phyloP scores from a whole-genome alignment of 2,888 invertebrate species.

The Thereva nobilitata region DNA sequence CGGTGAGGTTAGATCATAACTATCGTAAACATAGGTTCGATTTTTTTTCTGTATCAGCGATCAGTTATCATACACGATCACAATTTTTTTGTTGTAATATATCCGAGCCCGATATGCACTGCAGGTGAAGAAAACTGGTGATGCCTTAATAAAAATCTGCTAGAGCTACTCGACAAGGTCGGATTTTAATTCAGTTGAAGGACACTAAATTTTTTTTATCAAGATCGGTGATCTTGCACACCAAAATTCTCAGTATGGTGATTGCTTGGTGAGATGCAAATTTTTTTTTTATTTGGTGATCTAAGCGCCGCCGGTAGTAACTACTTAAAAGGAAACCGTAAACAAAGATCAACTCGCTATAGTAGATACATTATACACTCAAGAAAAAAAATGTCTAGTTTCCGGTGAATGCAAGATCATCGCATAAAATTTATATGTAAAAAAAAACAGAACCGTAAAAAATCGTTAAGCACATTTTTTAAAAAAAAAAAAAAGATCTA shows the following conservation, averaged over 20 bases:
- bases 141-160: constrained; percentile 22
- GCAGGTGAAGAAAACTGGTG: constrained; percentile 13
- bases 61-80: constrained; percentile 11
- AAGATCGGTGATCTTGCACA: too few relatives aligned
- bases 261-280: neutral
- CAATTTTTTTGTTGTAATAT: neutral
- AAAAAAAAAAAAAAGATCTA: neutral
- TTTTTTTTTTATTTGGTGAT: neutral
- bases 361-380: neutral
- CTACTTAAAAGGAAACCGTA: constrained; percentile 15
- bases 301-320: constrained; percentile 16
- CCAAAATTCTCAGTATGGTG: too few relatives aligned
- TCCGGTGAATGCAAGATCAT: constrained; percentile 17
- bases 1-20: too few relatives aligned
- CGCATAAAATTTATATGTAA: constrained; percentile 1
- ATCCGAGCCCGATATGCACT: neutral
- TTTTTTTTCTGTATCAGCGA: neutral
- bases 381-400: constrained; percentile 12
- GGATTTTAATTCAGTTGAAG: constrained; percentile 17
- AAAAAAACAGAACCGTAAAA: neutral
- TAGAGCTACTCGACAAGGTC: neutral
- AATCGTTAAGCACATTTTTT: neutral
- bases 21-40: too few relatives aligned
- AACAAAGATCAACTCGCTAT: constrained; percentile 19
- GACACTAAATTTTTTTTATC: neutral